These are phyloP conservation scores for Contarinia nasturtii DNA, from an alignment of 1,140 invertebrate genomes.

Conservation along the genomic window DNA sequence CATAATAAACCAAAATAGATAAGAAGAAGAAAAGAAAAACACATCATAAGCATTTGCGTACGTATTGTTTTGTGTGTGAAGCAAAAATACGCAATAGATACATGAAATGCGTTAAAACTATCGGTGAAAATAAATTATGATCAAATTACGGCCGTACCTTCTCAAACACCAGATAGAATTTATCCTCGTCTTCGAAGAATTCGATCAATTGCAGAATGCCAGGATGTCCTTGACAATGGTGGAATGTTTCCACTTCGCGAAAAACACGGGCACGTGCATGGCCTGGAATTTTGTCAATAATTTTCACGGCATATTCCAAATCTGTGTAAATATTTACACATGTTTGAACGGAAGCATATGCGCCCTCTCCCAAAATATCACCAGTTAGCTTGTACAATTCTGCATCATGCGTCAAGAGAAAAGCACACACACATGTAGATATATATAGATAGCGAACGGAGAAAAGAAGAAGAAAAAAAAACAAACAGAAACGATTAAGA, in stretches of 20 bases:
- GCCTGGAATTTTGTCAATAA: constrained; percentile 87
- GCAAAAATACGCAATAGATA: no score
- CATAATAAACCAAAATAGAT: not conserved
- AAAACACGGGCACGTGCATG: constrained; percentile 85
- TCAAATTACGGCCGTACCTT: no score
- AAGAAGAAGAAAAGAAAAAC: constrained; percentile 2
- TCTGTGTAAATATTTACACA: constrained; percentile 80
- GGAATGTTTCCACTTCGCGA: constrained; percentile 96
- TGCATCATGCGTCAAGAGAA: no score
- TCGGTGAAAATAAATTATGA: no score
- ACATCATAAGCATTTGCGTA: no score
- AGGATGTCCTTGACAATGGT: constrained; percentile 88
- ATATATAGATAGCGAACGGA: no score
- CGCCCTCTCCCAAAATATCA: constrained; percentile 86
- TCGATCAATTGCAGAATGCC: constrained; percentile 95
- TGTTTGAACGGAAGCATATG: constrained; percentile 89
- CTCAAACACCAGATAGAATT: constrained; percentile 95
- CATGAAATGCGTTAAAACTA: no score
- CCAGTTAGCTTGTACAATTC: constrained; percentile 90
- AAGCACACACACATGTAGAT: constrained; percentile 3
- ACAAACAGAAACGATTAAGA: no score
- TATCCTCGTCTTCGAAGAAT: constrained; percentile 92
- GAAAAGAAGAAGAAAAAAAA: no score
- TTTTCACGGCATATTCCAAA: constrained; percentile 91
- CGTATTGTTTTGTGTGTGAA: no score